Evolutionary conservation across 2,888 invertebrate genomes (phyloP), one percentile per base, ranked within the genome.

Genomic region (Anorthoa munda): DNA sequence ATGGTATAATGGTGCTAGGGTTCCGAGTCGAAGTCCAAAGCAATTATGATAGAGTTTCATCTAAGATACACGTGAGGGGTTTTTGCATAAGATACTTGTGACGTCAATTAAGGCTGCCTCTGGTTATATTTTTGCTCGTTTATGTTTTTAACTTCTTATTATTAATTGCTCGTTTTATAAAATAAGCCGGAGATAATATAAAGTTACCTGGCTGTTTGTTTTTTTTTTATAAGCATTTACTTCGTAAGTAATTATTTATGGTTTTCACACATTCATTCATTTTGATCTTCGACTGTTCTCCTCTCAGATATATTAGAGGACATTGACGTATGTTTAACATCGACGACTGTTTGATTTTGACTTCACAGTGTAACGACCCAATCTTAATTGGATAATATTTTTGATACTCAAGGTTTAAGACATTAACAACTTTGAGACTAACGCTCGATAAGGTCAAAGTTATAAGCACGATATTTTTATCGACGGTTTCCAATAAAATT

Each of bases 11-110:
- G 58, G 69, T 65, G 51, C 56, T 13, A 23, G 59, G 39, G 23
- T 66, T n/a, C 60, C 39, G 66, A 72, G 51, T 26, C 67, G 26
- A 83, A 83, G 83, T 83, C 79, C 66, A 18, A 39, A 67, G 66
- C n/a, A 72, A 67, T 83, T 65, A 83, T 73, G 12, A 60, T 79
- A 23, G 45, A 72, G 66, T 65, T 63, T 65, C 66, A 63, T 66
- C 55, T 18, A 61, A 55, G 11, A 13, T 17, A 17, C 59, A 72
- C 83, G 83, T 79, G 83, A 56, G 46, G 2, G 21, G 79, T 56
- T 81, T 71, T 82, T 82, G 51, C 23, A 56, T 55, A 46, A 59
- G 46, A 23, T 48, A 13, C 18, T 71, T n/a, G 13, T 72, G 72
- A 56, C 66, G 55, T 70, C 46, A 71, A 3, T 50, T 2, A 18